Evolutionary conservation across 2,113 vertebrate genomes (phyloP), one percentile per base, ranked within the genome.

Genomic region (Leucopsar rothschildi): DNA sequence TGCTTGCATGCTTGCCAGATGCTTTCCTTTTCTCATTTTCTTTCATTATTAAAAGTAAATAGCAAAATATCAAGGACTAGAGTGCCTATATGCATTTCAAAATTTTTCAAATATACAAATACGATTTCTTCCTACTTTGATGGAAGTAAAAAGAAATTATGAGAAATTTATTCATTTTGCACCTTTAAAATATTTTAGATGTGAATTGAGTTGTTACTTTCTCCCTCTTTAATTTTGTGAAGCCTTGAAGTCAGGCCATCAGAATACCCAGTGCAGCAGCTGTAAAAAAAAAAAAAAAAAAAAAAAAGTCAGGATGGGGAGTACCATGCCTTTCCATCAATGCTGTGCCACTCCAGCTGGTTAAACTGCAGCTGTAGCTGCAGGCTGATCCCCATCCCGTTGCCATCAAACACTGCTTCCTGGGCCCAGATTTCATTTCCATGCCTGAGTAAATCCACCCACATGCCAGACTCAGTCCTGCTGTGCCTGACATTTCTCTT

Each of bases 381-480:
- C 57, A 76, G 89, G 42, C 20, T 69, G 50, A 92, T 42, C 63
- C 68, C 49, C 0, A 0, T 60, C n/a, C n/a, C 1, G 0, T 24
- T 71, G 45, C 76, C 64, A 29, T 42, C 56, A 80, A 65, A 42
- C 42, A 4, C 85, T 96, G 88, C 44, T 96, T 96, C 66, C 80
- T 72, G 57, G 42, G 86, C 88, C 72, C 90, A 24, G 95, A 82
- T 97, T 96, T 96, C 55, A 96, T 96, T 95, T 97, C 95, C 89
- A 77, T 75, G 90, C 95, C 95, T 95, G 95, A 96, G 55, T 92
- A 97, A 97, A 98, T 88, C 95, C 93, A 93, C 93, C 95, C 94
- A 95, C 88, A 72, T 29, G 37, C 82, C 91, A 97, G 92, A 94
- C 88, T 90, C 65, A 96, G 86, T 91, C 95, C 93, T 50, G 12